These are phyloP conservation scores for Micromesistius poutassou DNA, from an alignment of 2,797 vertebrate species.

Conservation along the genomic window DNA sequence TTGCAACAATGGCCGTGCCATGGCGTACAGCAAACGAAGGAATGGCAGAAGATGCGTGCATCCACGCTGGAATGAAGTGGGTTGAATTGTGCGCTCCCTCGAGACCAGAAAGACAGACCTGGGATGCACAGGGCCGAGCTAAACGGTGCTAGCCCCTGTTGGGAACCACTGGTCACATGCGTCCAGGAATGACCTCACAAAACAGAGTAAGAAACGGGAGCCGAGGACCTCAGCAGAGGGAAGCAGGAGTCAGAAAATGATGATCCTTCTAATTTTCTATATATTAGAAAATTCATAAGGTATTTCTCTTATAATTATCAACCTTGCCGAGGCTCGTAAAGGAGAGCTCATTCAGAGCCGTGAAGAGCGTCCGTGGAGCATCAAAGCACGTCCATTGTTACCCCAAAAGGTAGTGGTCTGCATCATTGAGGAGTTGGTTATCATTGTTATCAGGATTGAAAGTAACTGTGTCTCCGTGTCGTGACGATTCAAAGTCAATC, in stretches of 20 bases:
- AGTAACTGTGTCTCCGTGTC: slow-evolving; percentile 6
- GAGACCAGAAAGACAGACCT: slow-evolving; percentile 30
- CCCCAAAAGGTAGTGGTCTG: slow-evolving; percentile 46
- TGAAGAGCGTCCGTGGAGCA: slow-evolving; percentile 3
- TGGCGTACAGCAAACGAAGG: slow-evolving; percentile 33
- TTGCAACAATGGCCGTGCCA: slow-evolving; percentile 41
- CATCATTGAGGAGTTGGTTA: slow-evolving; percentile 50
- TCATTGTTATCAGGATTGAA: slow-evolving; percentile 50
- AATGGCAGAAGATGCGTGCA: slow-evolving; percentile 34
- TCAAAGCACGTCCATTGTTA: not conserved
- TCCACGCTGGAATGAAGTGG: slow-evolving; percentile 42
- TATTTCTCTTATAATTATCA: not conserved
- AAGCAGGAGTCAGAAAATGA: not conserved
- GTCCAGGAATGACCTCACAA: too few relatives aligned
- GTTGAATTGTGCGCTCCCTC: too few relatives aligned
- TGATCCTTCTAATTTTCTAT: not conserved
- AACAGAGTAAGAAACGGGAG: not conserved
- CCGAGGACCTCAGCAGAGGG: not conserved
- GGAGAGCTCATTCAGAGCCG: not conserved
- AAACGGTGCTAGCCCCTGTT: not conserved
- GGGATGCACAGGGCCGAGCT: slow-evolving; percentile 24
- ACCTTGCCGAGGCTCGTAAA: not conserved
- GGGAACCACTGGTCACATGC: slow-evolving; percentile 6
- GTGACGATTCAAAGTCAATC: slow-evolving; percentile 53
- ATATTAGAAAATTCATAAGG: not conserved